phyloP scores from a whole-genome alignment of 2,797 vertebrate species.

The Sebastes hubbsi region DNA sequence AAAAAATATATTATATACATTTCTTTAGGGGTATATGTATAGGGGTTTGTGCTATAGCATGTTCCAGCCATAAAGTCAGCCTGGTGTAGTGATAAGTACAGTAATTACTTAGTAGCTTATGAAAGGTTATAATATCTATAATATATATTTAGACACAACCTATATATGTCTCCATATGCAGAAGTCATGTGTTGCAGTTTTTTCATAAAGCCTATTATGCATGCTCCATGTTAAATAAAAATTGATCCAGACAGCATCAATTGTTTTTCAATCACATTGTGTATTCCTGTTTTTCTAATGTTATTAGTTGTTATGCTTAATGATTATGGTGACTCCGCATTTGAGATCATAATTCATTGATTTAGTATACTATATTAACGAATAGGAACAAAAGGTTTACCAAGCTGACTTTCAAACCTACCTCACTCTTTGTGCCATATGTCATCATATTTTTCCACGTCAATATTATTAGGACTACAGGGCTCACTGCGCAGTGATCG shows the following conservation, averaged over 20 bases:
- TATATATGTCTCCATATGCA: not conserved
- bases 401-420: not conserved
- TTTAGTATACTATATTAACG: not conserved
- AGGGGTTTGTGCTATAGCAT: not conserved
- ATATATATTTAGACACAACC: not conserved
- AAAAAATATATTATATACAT: not conserved
- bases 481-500: not conserved
- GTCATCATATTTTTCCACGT: not conserved
- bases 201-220: not conserved
- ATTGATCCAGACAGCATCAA: not conserved
- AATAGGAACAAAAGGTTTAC: accelerated
- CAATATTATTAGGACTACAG: not conserved
- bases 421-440: not conserved
- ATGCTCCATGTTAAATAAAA: not conserved
- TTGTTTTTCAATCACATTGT: not conserved
- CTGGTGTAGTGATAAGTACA: not conserved
- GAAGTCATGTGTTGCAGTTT: not conserved
- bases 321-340: not conserved
- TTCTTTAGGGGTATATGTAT: not conserved
- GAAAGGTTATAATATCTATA: not conserved
- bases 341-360: not conserved
- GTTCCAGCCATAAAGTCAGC: not conserved
- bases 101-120: not conserved
- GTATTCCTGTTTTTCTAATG: not conserved
- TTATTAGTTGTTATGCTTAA: not conserved